Evolutionary conservation across 2,113 vertebrate genomes (phyloP).

Genomic region (Xerus inauris): DNA sequence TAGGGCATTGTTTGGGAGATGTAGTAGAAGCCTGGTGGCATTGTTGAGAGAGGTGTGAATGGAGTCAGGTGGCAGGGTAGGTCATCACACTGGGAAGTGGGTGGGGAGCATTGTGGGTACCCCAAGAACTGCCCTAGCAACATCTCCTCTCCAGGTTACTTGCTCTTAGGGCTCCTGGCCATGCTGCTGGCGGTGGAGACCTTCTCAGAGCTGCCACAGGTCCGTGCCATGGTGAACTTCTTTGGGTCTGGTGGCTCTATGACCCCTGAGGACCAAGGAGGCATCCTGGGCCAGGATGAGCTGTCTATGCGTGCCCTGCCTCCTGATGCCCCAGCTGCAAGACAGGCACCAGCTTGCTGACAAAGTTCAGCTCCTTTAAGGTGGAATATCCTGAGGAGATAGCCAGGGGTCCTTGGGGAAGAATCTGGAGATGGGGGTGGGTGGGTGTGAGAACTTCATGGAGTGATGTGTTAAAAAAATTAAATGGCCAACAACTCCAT

Average conservation of each 20-base stretch:
- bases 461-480: neutral
- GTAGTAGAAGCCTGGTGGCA: neutral
- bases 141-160: slow-evolving; percentile 76
- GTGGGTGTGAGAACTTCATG: neutral
- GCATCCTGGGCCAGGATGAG: slow-evolving; percentile 65
- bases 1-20: neutral
- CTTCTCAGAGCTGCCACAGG: slow-evolving; percentile 71
- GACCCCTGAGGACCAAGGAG: slow-evolving; percentile 66
- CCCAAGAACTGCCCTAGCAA: neutral
- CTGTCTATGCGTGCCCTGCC: slow-evolving; percentile 64
- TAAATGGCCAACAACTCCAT: neutral
- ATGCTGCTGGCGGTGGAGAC: slow-evolving; percentile 79
- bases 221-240: slow-evolving; percentile 54
- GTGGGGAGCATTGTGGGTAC: accelerated
- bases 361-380: neutral
- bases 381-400: neutral
- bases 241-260: slow-evolving; percentile 32
- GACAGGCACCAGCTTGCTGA: slow-evolving; percentile 36
- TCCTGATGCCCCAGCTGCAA: neutral
- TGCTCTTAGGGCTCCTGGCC: slow-evolving; percentile 82
- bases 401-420: neutral
- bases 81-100: neutral
- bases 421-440: neutral
- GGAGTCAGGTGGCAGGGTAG: neutral
- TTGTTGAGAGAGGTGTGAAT: neutral